A percentile compares a stretch with the other conserved stretches of the same genome.
These are phyloP conservation scores for Strigops habroptila DNA, from an alignment of 2,113 vertebrate genomes.

Conservation along the genomic window DNA sequence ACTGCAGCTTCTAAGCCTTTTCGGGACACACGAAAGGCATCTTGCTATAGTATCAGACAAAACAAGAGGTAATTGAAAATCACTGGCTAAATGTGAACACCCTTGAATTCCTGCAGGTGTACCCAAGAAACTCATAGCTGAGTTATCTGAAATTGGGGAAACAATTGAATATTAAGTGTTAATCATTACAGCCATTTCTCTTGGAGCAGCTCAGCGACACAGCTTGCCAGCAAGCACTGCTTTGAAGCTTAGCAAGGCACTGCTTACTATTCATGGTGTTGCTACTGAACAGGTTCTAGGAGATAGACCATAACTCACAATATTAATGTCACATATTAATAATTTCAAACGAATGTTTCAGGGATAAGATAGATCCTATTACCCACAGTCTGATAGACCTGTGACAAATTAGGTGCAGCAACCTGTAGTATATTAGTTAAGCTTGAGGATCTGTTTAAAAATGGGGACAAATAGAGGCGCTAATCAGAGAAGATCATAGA, in stretches of 20 bases:
- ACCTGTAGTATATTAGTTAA: not conserved
- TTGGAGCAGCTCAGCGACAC: not conserved
- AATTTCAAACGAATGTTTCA: not conserved
- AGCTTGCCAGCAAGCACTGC: not conserved
- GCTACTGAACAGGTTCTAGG: not conserved
- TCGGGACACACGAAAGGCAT: not conserved
- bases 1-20: not conserved
- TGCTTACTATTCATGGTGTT: not conserved
- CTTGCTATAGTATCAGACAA: not conserved
- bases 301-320: not conserved
- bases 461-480: rapidly evolving
- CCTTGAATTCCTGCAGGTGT: not conserved
- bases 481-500: too few relatives aligned
- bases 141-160: not conserved
- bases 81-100: not conserved
- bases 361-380: not conserved
- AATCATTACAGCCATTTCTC: not conserved
- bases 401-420: not conserved
- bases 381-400: not conserved
- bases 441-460: not conserved
- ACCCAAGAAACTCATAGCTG: not conserved
- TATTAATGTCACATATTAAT: not conserved
- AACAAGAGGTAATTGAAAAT: not conserved
- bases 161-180: not conserved
- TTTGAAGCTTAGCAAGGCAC: not conserved